phyloP scores from a whole-genome alignment of 1,140 invertebrate species.

The Conopomorpha cramerella region DNA sequence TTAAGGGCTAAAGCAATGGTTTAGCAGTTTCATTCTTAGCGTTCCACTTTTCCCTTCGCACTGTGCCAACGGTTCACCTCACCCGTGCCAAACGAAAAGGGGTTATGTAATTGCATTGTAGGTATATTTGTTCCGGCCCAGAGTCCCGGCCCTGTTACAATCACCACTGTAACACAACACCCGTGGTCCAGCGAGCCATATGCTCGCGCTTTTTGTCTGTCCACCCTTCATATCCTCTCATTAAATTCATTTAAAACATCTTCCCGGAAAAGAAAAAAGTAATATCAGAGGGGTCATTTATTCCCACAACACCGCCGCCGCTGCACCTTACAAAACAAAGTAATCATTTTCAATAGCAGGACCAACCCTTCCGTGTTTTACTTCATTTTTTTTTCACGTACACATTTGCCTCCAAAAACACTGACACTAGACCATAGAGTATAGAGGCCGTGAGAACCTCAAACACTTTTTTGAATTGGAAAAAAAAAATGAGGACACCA shows the following conservation, averaged over 20 bases:
- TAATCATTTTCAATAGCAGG: constrained; percentile 35
- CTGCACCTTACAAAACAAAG: constrained; percentile 41
- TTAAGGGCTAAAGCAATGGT: too few species aligned
- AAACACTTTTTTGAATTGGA: too few species aligned
- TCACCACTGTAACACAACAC: constrained; percentile 11
- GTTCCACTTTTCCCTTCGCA: too few species aligned
- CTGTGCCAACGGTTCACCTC: too few species aligned
- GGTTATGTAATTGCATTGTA: too few species aligned
- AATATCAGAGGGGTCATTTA: constrained; percentile 23
- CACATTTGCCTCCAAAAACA: too few species aligned
- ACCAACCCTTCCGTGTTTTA: constrained; percentile 51
- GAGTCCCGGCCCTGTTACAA: too few species aligned
- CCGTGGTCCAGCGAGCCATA: constrained; percentile 14
- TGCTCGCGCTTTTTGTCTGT: constrained; percentile 12
- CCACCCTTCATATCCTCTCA: constrained; percentile 14
- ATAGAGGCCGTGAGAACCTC: constrained; percentile 50
- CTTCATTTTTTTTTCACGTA: constrained; percentile 33
- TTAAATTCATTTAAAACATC: constrained; percentile 16
- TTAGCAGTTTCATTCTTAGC: too few species aligned
- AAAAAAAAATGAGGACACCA: too few species aligned
- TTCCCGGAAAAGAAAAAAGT: constrained; percentile 36
- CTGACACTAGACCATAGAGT: too few species aligned
- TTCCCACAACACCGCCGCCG: constrained; percentile 31
- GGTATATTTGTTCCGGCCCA: too few species aligned
- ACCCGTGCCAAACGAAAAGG: too few species aligned